Conservation (phyloP, 2,113 vertebrate species). For the Cichladusa arquata region DNA sequence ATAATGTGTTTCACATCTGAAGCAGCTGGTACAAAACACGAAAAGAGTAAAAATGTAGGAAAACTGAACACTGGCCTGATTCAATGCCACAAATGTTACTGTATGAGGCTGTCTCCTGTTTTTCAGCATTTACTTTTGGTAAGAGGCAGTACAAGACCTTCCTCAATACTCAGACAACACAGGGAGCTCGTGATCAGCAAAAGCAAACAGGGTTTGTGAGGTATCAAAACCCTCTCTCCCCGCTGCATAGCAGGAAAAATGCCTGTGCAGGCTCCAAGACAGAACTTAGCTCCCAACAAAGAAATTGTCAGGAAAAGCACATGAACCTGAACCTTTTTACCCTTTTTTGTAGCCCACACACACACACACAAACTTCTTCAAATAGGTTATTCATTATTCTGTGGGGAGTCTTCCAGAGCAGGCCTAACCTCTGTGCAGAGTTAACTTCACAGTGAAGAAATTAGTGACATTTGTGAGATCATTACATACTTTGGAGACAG, state of each 20-base stretch:
- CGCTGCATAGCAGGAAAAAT: not conserved
- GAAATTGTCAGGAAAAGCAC: not conserved
- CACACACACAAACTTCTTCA: not conserved
- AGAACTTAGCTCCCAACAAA: not conserved
- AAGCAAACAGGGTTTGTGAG: not conserved
- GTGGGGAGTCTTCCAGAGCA: not conserved
- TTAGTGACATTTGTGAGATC: not conserved
- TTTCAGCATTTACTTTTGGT: not conserved
- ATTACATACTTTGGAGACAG: not conserved
- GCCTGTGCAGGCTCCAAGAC: not conserved
- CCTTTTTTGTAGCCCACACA: not conserved
- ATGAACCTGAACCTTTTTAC: not conserved
- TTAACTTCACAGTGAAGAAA: not conserved
- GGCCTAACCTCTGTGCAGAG: not conserved
- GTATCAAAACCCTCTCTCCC: not conserved
- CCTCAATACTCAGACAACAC: not conserved
- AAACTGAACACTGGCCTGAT: not conserved
- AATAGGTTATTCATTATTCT: conserved; percentile 7
- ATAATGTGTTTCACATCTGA: not conserved
- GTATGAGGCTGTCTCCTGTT: not conserved
- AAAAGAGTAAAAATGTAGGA: not conserved
- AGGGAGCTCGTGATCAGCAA: not conserved
- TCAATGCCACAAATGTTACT: not conserved
- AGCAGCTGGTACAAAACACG: not conserved
- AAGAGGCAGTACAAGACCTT: not conserved